Percentiles rank a stretch among this genome's conserved stretches.
phyloP scores from a whole-genome alignment of 2,888 invertebrate genomes.

The Scaptodrosophila latifasciaeformis region DNA sequence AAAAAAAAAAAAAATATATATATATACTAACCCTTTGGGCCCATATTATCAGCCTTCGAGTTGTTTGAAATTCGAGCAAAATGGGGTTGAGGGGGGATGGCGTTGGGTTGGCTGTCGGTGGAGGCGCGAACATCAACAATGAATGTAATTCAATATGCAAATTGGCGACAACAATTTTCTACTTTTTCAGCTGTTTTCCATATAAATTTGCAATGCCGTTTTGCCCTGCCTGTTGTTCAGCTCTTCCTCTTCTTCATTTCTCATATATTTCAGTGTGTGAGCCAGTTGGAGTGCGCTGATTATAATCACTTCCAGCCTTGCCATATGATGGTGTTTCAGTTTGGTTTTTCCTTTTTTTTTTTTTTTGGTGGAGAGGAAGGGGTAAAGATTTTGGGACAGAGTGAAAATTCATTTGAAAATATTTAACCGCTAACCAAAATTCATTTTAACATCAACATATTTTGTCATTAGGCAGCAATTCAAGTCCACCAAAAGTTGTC shows the following conservation, averaged over 20 bases:
- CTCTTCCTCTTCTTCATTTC: too few species aligned
- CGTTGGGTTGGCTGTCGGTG: not conserved
- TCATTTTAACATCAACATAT: conserved; percentile 35
- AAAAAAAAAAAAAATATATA: conserved; percentile 1
- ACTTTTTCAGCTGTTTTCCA: conserved; percentile 42
- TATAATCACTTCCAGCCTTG: too few species aligned
- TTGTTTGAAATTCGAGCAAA: not conserved
- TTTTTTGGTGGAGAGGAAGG: too few species aligned
- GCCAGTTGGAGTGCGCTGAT: not conserved
- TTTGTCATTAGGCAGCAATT: conserved; percentile 39
- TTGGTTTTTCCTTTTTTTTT: too few species aligned
- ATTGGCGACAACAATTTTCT: conserved; percentile 54
- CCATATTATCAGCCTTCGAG: not conserved
- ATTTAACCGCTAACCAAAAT: conserved; percentile 46
- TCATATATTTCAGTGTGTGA: too few species aligned
- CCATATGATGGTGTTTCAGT: too few species aligned
- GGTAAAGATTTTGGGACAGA: too few species aligned
- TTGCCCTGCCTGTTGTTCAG: not conserved
- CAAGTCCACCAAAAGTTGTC: not conserved
- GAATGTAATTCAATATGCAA: conserved; percentile 67
- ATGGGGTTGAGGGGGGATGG: not conserved
- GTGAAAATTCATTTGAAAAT: conserved; percentile 25
- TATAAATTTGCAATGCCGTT: conserved; percentile 19
- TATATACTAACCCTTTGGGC: not conserved
- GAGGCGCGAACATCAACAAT: conserved; percentile 52